These are phyloP conservation scores for Himalopsyche kuldschensis DNA, from an alignment of 2,888 invertebrate species.

Conservation along the genomic window DNA sequence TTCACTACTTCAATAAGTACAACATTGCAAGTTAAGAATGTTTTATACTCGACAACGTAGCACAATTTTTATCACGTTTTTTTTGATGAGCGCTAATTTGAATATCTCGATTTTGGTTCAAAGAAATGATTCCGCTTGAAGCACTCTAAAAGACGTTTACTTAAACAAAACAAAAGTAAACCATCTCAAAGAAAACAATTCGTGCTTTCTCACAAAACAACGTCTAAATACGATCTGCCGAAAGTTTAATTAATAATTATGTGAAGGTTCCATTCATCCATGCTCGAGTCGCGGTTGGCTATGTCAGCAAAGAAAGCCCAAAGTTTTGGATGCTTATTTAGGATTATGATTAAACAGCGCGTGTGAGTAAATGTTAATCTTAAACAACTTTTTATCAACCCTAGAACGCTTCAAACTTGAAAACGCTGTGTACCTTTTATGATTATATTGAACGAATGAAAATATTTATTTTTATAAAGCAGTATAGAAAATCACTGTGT, in stretches of 20 bases:
- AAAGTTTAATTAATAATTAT: background rate
- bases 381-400: background rate
- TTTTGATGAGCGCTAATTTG: background rate
- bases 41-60: background rate
- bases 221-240: background rate
- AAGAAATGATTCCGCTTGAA: background rate
- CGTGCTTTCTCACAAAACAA: background rate
- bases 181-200: background rate
- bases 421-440: background rate
- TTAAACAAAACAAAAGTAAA: background rate
- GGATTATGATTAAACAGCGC: background rate
- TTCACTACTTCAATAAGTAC: too few species aligned
- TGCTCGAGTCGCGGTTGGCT: background rate
- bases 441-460: too few species aligned
- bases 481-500: too few species aligned
- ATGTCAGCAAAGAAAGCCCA: background rate
- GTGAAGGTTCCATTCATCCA: background rate
- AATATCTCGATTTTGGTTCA: background rate
- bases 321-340: background rate
- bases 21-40: too few species aligned
- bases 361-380: background rate
- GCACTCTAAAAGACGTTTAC: background rate
- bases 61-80: background rate
- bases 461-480: too few species aligned
- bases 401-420: background rate